phyloP scores from a whole-genome alignment of 2,888 invertebrate species.

The Chymomyza fuscimana region DNA sequence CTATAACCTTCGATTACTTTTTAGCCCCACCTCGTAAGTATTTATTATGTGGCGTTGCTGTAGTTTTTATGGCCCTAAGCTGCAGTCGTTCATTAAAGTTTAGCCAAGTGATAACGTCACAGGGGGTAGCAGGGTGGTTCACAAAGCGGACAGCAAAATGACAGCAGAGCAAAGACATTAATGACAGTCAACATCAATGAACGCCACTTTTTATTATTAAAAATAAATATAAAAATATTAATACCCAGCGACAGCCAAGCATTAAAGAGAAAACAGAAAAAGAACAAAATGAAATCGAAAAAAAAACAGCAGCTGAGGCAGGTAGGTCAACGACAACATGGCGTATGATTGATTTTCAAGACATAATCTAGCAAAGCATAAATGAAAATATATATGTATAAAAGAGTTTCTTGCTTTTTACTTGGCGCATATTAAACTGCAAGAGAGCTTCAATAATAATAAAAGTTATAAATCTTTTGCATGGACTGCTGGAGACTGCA shows the following conservation, averaged over 20 bases:
- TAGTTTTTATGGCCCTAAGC: conserved; percentile 14
- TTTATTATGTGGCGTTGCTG: neutral
- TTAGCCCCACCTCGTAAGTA: neutral
- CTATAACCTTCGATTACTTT: too few species aligned
- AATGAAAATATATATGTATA: conserved; percentile 27
- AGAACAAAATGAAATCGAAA: conserved; percentile 1
- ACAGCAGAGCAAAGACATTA: conserved; percentile 50
- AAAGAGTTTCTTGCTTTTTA: conserved; percentile 20
- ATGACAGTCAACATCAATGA: conserved; percentile 69
- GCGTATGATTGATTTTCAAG: conserved; percentile 69
- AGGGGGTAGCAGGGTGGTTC: neutral
- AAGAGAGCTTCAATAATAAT: conserved; percentile 75
- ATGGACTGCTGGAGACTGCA: conserved; percentile 12
- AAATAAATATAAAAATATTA: conserved; percentile 47
- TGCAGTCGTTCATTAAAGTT: conserved; percentile 26
- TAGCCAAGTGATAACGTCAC: conserved; percentile 4
- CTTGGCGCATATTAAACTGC: conserved; percentile 65
- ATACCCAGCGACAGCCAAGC: conserved; percentile 42
- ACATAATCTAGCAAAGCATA: conserved; percentile 46
- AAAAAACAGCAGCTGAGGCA: neutral
- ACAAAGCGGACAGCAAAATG: conserved; percentile 52
- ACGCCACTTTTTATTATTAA: conserved; percentile 56
- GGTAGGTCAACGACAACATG: conserved; percentile 29
- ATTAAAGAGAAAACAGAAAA: neutral
- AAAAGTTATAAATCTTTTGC: conserved; percentile 76